Percentiles rank a stretch among this genome's conserved stretches.
These are phyloP conservation scores for Danaus chrysippus DNA, from an alignment of 2,888 invertebrate genomes.

Conservation along the genomic window DNA sequence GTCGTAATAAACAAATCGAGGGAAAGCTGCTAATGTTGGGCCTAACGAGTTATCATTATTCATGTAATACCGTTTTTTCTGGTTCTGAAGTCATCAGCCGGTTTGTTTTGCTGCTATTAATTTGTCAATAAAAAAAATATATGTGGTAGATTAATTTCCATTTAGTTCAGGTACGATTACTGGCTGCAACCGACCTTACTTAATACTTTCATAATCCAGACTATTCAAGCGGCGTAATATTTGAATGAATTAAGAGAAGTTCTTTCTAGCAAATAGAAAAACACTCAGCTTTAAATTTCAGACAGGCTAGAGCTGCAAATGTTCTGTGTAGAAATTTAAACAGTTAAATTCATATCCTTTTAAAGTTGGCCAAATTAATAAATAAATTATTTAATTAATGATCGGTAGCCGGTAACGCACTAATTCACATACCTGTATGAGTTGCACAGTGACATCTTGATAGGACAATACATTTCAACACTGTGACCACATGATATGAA, in stretches of 20 bases:
- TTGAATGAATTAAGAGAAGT: not conserved
- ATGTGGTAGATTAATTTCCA: not conserved
- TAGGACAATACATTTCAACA: slow-evolving; percentile 31
- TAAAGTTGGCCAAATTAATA: not conserved
- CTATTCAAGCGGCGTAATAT: not conserved
- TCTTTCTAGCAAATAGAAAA: not conserved
- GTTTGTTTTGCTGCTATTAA: slow-evolving; percentile 2
- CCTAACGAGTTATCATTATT: slow-evolving; percentile 4
- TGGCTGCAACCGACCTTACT: slow-evolving; percentile 27
- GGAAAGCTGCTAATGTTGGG: not conserved
- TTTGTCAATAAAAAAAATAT: not conserved
- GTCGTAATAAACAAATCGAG: not conserved
- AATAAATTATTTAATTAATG: slow-evolving; percentile 10
- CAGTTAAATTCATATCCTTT: not conserved
- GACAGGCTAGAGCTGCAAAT: not conserved
- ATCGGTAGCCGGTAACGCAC: slow-evolving; percentile 29
- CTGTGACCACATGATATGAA: slow-evolving; percentile 34
- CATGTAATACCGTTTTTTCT: slow-evolving; percentile 3
- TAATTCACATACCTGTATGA: slow-evolving; percentile 43
- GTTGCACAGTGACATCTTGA: slow-evolving; percentile 44
- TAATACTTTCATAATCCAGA: slow-evolving; percentile 20
- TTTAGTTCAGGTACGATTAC: slow-evolving; percentile 29
- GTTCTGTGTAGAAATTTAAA: not conserved
- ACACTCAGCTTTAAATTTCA: not conserved
- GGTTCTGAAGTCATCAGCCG: slow-evolving; percentile 1